Conservation (phyloP, 2,797 vertebrate genomes). For the Euphonia xanthogaster region DNA sequence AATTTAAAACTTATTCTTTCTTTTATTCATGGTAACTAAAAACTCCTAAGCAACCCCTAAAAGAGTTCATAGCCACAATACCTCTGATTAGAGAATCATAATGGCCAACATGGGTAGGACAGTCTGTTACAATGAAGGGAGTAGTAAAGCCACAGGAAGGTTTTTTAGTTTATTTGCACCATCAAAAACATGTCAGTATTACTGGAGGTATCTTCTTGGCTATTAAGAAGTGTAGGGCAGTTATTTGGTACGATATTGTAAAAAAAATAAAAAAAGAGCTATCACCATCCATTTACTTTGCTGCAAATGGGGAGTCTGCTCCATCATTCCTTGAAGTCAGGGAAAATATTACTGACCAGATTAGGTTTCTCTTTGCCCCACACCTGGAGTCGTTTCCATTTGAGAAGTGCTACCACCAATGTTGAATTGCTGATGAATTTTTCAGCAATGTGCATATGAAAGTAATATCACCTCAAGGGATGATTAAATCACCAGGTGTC, state of each 20-base stretch:
- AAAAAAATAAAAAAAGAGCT: neutral
- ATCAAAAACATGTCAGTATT: neutral
- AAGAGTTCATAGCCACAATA: neutral
- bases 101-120: neutral
- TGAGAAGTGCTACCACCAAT: neutral
- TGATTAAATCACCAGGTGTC: neutral
- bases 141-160: neutral
- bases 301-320: neutral
- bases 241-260: neutral
- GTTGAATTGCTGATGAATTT: neutral
- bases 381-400: neutral
- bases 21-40: neutral
- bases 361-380: neutral
- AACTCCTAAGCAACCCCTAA: rapidly evolving
- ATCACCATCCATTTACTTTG: neutral
- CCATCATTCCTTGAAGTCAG: neutral
- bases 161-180: neutral
- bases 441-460: neutral
- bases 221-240: neutral
- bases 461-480: neutral
- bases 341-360: rapidly evolving
- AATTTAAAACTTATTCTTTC: neutral
- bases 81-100: neutral
- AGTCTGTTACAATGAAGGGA: neutral
- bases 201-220: neutral